Base-by-base conservation (phyloP, 2,888 invertebrate genomes). In the Pristionchus arcanus region DNA sequence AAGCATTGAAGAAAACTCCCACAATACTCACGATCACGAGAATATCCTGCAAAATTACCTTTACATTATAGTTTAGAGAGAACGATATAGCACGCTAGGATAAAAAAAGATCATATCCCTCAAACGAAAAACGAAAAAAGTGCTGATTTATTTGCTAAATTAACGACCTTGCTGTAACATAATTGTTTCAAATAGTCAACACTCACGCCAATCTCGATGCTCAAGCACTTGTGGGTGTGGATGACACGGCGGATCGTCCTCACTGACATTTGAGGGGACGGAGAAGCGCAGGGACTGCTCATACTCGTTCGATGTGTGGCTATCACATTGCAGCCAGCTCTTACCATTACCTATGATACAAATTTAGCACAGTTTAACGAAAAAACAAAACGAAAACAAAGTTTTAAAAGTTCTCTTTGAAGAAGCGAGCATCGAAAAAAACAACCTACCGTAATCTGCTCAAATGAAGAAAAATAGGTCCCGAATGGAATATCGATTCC, bases 1-100 rank as follows among this genome's bases (percentile, higher is more conserved):
- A 25, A 81, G 81, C 81, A 81, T 81, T 81, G 81, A 49, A 11
- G 81, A 81, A 81, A 3, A 81, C 81, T 7, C 81, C 81, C 42
- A 81, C 53, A 53, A 81, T 49, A 21, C 81, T 53, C 81, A 81
- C 81, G 13, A 81, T 81, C 4, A 81, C 81, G 49, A 81, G 81
- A 28, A 81, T 53, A 81, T 81, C 81, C 81, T 81, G 31, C 4
- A n/a, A 49, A 49, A 49, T 11, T 49, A 9, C 13, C 42, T 3
- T 19, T 19, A 19, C 16, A 28, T 19, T 15, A n/a, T 71, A 34
- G 31, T 15, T 2, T 1, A 59, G 59, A 59, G 21, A 25, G 7
- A 16, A 59, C 21, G 59, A 16, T 25, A 59, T 7, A 59, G 2
- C 16, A 3, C 59, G 59, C 16, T 21, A 59, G 2, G n/a, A n/a